Evolutionary conservation across 2,113 vertebrate genomes (phyloP).

Genomic region (Erpornis zantholeuca): DNA sequence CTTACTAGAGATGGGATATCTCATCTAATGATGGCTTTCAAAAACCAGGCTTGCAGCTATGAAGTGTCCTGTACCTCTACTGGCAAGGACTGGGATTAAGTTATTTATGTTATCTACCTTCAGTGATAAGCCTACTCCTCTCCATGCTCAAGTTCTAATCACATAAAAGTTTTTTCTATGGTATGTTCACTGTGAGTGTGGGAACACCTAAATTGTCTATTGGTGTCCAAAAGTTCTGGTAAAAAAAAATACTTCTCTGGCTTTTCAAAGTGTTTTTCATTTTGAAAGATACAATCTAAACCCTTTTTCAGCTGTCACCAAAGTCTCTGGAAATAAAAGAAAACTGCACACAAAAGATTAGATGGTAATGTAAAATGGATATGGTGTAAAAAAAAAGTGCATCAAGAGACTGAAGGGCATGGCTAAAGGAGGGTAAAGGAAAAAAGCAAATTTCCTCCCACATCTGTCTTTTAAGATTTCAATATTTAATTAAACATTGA

Average conservation of each 20-base stretch:
- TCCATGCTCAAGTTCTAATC: background rate
- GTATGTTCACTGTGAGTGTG: background rate
- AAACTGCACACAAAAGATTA: background rate
- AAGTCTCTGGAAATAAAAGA: background rate
- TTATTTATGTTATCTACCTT: background rate
- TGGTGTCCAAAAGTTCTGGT: background rate
- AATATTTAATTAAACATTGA: conserved; percentile 48
- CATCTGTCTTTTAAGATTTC: background rate
- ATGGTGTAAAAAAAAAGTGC: background rate
- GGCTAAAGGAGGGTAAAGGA: background rate
- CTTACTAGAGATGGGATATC: background rate
- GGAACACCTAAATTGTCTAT: background rate
- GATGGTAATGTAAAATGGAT: background rate
- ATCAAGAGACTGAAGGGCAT: background rate
- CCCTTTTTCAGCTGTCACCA: background rate
- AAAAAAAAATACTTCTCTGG: background rate
- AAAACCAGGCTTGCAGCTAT: background rate
- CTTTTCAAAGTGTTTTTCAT: background rate
- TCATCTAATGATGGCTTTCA: background rate
- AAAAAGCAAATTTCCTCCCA: background rate
- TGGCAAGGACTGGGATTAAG: background rate
- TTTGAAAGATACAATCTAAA: background rate
- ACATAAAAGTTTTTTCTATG: background rate
- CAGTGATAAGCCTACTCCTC: background rate
- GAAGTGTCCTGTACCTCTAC: background rate